Base-by-base conservation (phyloP, 2,888 invertebrate genomes). In the Prosopocoilus inquinatus region DNA sequence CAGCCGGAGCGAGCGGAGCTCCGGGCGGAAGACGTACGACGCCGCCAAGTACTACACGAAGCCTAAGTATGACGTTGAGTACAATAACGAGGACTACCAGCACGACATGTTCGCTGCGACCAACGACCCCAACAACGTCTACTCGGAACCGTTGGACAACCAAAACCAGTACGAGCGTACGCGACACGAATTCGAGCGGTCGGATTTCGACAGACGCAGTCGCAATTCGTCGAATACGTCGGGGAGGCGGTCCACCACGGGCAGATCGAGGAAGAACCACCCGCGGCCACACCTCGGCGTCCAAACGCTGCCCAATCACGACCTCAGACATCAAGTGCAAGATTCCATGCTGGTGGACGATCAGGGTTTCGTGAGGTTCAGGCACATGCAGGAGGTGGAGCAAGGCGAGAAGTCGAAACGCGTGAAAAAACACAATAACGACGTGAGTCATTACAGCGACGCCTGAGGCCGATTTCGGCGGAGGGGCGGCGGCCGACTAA, bases 271-370 rank as follows among this genome's bases (percentile, higher is more conserved):
- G 73, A 65, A 81, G 73, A 69, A 78, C 76, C 75, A 64, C 77
- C 79, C 78, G 70, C 66, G 74, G 51, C 74, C 74, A 1, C 82
- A 82, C 55, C 76, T 82, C 59, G 82, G 83, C 4, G 81, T 59
- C 73, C 85, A 71, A 78, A 85, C 79, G 67, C 79, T 72, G 78
- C 84, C 76, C 2, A 70, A 81, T 64, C 83, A 83, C 67, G 83
- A 81, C 67, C 75, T 79, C 3, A 75, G 78, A 67, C 80, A 84
- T 69, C 80, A 82, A 61, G 80, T 83, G 46, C 81, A 82, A 65
- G 74, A 80, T 55, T 85, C 91, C 64, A 92, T 94, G 91, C 79
- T 94, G 60, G 91, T 93, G n/a, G 90, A 91, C 58, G 94, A 94
- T 71, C 90, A 93, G 70, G 93, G 94, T 3, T 92, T 94, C 75